A percentile compares a stretch with the other conserved stretches of the same genome.
phyloP scores from a whole-genome alignment of 2,888 invertebrate species.

The Volucella zonaria region DNA sequence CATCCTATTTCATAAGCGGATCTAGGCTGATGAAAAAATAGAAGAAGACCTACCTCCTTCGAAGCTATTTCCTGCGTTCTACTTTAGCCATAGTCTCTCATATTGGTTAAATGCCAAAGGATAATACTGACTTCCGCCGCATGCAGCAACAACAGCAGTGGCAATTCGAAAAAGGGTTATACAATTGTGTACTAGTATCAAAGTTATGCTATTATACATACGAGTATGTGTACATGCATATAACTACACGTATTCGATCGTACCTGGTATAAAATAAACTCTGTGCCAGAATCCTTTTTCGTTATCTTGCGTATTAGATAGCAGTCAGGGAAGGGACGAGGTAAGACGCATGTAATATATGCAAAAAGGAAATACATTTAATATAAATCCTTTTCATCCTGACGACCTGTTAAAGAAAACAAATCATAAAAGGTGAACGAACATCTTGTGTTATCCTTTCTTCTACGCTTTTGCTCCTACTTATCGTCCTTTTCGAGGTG shows the following conservation, averaged over 20 bases:
- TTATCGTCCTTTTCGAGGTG: slow-evolving; percentile 60
- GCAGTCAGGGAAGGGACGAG: not conserved
- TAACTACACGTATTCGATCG: too few relatives aligned
- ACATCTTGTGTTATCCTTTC: slow-evolving; percentile 64
- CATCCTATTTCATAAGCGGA: slow-evolving; percentile 16
- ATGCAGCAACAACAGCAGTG: slow-evolving; percentile 51
- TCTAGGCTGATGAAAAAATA: slow-evolving; percentile 29
- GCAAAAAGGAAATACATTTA: slow-evolving; percentile 72
- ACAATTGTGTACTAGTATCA: not conserved
- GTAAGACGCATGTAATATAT: slow-evolving; percentile 65
- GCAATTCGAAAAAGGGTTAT: slow-evolving; percentile 67
- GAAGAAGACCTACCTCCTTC: slow-evolving; percentile 18
- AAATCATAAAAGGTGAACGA: slow-evolving; percentile 73
- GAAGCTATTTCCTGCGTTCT: slow-evolving; percentile 45
- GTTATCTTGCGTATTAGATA: slow-evolving; percentile 22
- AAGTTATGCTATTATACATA: too few relatives aligned
- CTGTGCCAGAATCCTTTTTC: slow-evolving; percentile 33
- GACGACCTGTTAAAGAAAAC: slow-evolving; percentile 73
- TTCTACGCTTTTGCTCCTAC: slow-evolving; percentile 57
- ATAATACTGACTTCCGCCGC: slow-evolving; percentile 55
- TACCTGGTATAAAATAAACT: not conserved
- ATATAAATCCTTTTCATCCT: slow-evolving; percentile 73
- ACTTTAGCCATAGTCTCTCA: slow-evolving; percentile 12
- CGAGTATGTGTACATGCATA: too few relatives aligned
- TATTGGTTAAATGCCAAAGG: slow-evolving; percentile 62